A percentile compares a stretch with the other conserved stretches of the same genome.
Conservation (phyloP, 1,140 invertebrate genomes). For the Lepidotrigona ventralis region DNA sequence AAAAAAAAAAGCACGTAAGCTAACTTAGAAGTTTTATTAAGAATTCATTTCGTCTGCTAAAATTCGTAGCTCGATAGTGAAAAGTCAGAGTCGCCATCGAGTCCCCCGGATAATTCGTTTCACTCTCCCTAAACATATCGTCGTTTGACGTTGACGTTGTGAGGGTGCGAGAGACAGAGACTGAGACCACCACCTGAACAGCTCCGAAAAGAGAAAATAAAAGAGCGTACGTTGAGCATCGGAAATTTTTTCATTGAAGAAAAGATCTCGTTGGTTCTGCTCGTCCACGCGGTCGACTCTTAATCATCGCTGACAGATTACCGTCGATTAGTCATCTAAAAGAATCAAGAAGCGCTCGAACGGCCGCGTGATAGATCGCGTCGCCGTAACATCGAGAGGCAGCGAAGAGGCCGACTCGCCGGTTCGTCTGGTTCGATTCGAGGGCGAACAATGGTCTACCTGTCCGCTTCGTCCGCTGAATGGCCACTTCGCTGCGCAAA, state of each 20-base stretch:
- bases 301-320: conserved; percentile 55
- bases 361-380: background rate
- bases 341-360: background rate
- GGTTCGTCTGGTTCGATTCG: background rate
- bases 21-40: too few species aligned
- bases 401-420: too few species aligned
- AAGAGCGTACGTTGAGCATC: conserved; percentile 8
- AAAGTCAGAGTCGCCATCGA: too few species aligned
- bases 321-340: conserved; percentile 16
- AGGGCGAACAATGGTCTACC: conserved; percentile 13
- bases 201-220: conserved; percentile 29
- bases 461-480: background rate
- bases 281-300: conserved; percentile 45
- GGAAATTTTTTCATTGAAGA: conserved; percentile 40
- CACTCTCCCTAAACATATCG: too few species aligned
- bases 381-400: background rate
- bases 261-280: conserved; percentile 54
- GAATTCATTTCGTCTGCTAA: too few species aligned
- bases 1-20: too few species aligned
- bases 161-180: too few species aligned
- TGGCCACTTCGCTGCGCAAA: conserved; percentile 19
- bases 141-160: too few species aligned
- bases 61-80: too few species aligned
- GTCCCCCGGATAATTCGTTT: too few species aligned
- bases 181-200: too few species aligned